Evolutionary conservation across 2,797 vertebrate genomes (phyloP), one percentile per base, ranked within the genome.

Genomic region (Sphaeramia orbicularis): DNA sequence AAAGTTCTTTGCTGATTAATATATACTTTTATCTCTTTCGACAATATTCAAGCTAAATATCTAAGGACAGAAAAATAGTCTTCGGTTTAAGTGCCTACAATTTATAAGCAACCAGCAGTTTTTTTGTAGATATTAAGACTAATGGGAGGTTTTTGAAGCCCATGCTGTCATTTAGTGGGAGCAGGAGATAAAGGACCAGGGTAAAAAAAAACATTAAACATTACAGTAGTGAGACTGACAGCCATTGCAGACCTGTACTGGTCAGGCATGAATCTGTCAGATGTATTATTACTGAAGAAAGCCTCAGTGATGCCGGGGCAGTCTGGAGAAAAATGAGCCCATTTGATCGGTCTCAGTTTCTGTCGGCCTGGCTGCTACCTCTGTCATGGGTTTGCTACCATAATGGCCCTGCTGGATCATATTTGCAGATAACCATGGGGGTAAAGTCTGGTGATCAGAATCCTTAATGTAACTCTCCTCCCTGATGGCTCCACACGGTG

Each of bases 381-480:
- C 67, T 60, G 71, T 72, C 35, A 13, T 42, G 61, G 30, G 14
- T 49, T 18, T 69, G 61, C 76, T 36, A 55, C 65, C 43, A 76
- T 70, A 71, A 70, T 72, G 73, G 60, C 76, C 65, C 66, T 27
- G 38, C 54, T 77, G 83, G 74, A 78, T 87, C 61, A 45, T 65
- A 57, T 92, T 90, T 37, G 65, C 64, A 38, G 86, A 85, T 78
- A 85, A 79, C 69, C 55, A 79, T 53, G 65, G 66, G n/a, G 38
- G 73, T 89, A 86, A 88, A 89, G 63, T 41, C 54, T 64, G 66
- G 14, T 42, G 52, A 90, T 91, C 82, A 71, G 80, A 86, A 87
- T 90, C 88, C 82, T 91, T 91, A 84, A 89, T 90, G 80, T 85
- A 88, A 91, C 89, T 93, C 93, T 94, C 87, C 88, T 92, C 83